Conservation (phyloP, 2,113 vertebrate genomes). For the Theristicus caerulescens region DNA sequence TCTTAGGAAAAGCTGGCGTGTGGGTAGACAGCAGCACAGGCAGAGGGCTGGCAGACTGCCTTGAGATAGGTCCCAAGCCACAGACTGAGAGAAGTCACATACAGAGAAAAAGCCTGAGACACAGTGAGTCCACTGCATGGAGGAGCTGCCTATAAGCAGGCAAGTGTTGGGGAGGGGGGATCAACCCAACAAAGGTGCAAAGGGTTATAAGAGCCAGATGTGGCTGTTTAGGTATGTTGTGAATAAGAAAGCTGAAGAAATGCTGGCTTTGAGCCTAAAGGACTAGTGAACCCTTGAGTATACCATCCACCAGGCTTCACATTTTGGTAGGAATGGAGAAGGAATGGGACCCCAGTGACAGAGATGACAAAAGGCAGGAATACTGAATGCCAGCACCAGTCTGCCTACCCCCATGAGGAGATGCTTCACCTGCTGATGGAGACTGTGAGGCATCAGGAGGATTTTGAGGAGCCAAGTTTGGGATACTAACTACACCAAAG, state of each 20-base stretch:
- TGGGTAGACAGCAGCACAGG: background rate
- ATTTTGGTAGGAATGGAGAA: background rate
- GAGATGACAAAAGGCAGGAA: background rate
- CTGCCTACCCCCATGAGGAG: fast-evolving
- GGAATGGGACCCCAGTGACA: background rate
- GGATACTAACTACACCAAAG: background rate
- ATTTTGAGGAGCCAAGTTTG: background rate
- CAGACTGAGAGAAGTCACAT: background rate
- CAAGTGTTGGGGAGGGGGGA: fast-evolving
- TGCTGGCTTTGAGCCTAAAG: background rate
- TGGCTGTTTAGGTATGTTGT: background rate
- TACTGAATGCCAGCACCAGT: fast-evolving
- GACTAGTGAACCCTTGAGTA: background rate
- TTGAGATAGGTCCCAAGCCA: background rate
- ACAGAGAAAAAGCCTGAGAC: background rate
- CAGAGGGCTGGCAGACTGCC: background rate
- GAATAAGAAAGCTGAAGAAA: background rate
- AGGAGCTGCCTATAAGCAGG: background rate
- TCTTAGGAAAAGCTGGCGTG: background rate
- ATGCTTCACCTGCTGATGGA: background rate
- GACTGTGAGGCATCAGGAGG: background rate
- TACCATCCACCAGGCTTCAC: background rate
- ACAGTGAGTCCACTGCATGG: background rate
- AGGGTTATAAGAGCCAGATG: background rate
- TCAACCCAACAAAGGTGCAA: background rate